A percentile compares a stretch with the other conserved stretches of the same genome.
Conservation (phyloP, 2,113 vertebrate species). For the Neofelis nebulosa region DNA sequence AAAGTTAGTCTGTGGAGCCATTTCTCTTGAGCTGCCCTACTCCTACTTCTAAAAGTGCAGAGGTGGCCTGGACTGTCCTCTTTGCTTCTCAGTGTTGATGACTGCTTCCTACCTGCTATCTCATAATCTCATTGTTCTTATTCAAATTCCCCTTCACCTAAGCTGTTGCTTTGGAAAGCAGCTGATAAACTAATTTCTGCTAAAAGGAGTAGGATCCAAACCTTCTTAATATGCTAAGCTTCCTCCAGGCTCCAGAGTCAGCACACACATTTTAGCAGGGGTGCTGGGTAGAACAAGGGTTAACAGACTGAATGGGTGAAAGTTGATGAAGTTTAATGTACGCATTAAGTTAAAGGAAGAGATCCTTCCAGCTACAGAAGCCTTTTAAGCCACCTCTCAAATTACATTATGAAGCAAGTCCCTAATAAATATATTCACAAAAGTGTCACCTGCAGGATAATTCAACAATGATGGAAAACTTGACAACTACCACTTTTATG, state of each 20-base stretch:
- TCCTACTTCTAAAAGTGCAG: neutral
- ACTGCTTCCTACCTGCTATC: neutral
- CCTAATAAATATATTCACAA: neutral
- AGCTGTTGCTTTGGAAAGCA: neutral
- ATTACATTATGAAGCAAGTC: neutral
- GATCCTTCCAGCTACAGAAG: neutral
- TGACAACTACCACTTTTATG: neutral
- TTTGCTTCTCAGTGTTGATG: too few relatives aligned
- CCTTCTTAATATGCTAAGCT: neutral
- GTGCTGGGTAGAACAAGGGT: neutral
- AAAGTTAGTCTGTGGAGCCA: neutral
- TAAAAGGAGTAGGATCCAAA: neutral
- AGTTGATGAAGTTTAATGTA: neutral
- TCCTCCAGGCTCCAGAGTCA: neutral
- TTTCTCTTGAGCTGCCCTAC: neutral
- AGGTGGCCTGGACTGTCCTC: neutral
- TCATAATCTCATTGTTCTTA: neutral
- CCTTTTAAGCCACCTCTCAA: neutral
- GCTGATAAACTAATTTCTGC: neutral
- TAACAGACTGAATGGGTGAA: neutral
- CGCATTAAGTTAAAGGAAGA: neutral
- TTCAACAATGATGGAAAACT: neutral
- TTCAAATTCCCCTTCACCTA: neutral
- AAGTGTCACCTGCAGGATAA: neutral
- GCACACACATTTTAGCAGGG: neutral